These are phyloP conservation scores for Oscheius sp. DNA, from an alignment of 2,888 invertebrate species.

Conservation along the genomic window DNA sequence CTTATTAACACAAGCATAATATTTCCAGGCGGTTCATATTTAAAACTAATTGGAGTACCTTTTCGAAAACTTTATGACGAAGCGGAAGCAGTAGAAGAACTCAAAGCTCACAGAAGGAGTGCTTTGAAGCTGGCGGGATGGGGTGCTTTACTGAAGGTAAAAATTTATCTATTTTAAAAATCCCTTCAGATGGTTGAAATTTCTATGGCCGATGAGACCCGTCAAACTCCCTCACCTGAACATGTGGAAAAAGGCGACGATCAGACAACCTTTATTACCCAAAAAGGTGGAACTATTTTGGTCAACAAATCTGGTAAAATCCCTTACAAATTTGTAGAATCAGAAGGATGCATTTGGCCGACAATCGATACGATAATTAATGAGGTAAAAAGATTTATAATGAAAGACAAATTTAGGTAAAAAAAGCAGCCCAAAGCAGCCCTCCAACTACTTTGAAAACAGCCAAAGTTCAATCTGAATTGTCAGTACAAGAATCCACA, in stretches of 20 bases:
- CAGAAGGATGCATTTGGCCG: conserved; percentile 43
- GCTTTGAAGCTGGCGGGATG: conserved; percentile 42
- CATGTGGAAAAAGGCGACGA: conserved; percentile 17
- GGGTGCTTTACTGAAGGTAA: conserved; percentile 42
- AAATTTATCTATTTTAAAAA: neutral
- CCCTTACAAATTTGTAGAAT: conserved; percentile 47
- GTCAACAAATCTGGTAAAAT: conserved; percentile 46
- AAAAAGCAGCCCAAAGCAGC: conserved; percentile 8
- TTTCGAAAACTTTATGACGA: conserved; percentile 54
- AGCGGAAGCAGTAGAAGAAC: conserved; percentile 45
- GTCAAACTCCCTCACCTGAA: conserved; percentile 9
- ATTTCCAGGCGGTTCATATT: conserved; percentile 54
- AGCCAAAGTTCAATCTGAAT: conserved; percentile 48
- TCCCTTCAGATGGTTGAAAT: conserved; percentile 40
- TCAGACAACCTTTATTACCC: conserved; percentile 36
- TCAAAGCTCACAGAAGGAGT: conserved; percentile 41
- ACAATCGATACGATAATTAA: conserved; percentile 42
- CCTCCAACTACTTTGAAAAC: neutral
- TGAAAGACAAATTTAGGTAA: conserved; percentile 24
- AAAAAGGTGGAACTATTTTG: conserved; percentile 47
- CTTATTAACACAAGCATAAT: no score
- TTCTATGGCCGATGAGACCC: conserved; percentile 32
- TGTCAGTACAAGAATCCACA: conserved; percentile 37
- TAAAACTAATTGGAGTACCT: conserved; percentile 56
- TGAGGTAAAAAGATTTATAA: conserved; percentile 22